Percentiles rank a stretch among this genome's conserved stretches.
Evolutionary conservation across 92 coral and sea anemone species (phyloP).

Genomic region (Anthopleura xanthogrammica): DNA sequence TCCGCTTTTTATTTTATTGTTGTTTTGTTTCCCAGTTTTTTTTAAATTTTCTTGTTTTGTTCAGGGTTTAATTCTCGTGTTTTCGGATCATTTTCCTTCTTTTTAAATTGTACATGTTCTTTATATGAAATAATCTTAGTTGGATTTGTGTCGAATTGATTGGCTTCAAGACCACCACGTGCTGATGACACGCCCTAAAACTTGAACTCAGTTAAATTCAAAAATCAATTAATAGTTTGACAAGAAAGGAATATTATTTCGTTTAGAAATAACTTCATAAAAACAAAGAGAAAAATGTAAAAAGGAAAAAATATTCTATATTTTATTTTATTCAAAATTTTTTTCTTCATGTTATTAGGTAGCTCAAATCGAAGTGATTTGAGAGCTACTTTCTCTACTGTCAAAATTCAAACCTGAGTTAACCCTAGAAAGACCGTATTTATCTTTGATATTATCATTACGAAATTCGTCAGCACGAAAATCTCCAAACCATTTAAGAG

Average conservation of each 20-base stretch:
- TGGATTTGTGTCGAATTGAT: background rate
- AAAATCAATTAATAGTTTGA: too few relatives aligned
- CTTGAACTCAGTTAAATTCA: background rate
- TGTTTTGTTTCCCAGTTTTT: background rate
- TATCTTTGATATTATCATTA: constrained; percentile 1
- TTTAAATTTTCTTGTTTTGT: background rate
- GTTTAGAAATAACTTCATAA: too few relatives aligned
- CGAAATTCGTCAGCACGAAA: background rate
- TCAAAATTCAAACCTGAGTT: background rate
- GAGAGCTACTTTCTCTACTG: background rate
- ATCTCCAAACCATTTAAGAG: constrained; percentile 23
- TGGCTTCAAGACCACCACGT: background rate
- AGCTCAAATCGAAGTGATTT: background rate
- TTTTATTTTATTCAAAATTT: background rate
- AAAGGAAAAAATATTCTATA: background rate
- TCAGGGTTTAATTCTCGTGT: background rate
- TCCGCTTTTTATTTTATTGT: background rate
- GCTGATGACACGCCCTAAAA: constrained; percentile 12
- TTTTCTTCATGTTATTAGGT: background rate
- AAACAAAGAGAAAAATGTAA: too few relatives aligned
- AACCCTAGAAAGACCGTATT: background rate
- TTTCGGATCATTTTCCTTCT: background rate
- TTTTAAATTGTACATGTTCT: background rate
- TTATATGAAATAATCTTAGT: too few relatives aligned
- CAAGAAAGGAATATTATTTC: too few relatives aligned